These are phyloP conservation scores for Corythornis cristatus DNA, from an alignment of 2,113 vertebrate species.

Conservation along the genomic window DNA sequence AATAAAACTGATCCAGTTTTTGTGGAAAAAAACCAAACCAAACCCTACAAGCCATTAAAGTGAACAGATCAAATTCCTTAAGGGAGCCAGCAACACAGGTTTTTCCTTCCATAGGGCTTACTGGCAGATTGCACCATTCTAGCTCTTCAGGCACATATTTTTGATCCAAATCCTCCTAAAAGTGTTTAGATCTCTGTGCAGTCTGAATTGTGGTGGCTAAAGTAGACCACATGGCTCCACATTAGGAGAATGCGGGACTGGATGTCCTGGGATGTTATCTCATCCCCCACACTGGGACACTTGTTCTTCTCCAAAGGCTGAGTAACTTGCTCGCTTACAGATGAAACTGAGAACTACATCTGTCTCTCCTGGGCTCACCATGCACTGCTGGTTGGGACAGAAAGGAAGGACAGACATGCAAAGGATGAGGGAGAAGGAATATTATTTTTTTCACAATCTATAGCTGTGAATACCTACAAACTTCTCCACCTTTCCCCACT, in stretches of 20 bases:
- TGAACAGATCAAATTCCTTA: conserved; percentile 21
- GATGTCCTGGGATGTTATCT: not conserved
- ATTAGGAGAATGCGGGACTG: not conserved
- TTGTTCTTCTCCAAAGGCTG: not conserved
- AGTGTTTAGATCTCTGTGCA: not conserved
- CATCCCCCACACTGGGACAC: not conserved
- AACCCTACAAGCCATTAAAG: not conserved
- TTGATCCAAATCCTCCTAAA: not conserved
- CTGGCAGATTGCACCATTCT: not conserved
- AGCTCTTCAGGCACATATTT: not conserved
- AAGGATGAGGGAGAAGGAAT: not conserved
- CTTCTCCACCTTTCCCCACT: not conserved
- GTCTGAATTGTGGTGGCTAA: not conserved
- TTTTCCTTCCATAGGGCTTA: not conserved
- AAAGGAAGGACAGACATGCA: not conserved
- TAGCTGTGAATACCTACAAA: not conserved
- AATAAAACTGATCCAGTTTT: conserved; percentile 58
- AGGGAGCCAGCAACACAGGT: not conserved
- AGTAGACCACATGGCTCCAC: not conserved
- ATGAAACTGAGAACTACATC: not conserved
- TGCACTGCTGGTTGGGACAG: not conserved
- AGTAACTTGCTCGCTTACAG: not conserved
- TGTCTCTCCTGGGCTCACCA: not conserved
- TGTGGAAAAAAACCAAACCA: not conserved
- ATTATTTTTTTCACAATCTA: not conserved